These are phyloP conservation scores for Himalopsyche anomala DNA, from an alignment of 2,888 invertebrate genomes.

Conservation along the genomic window DNA sequence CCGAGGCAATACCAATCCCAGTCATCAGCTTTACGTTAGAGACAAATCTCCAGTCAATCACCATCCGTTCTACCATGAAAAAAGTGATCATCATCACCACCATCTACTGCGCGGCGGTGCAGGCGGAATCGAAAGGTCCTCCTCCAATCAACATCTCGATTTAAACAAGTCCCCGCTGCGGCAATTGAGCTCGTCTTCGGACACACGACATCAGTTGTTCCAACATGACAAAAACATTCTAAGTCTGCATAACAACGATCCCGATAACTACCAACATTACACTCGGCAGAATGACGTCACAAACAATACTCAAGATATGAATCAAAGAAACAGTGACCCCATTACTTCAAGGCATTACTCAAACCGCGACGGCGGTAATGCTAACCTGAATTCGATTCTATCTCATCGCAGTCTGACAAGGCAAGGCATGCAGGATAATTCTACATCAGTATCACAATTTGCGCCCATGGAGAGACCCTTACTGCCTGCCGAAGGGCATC, in stretches of 20 bases:
- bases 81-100: slow-evolving; percentile 58
- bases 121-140: slow-evolving; percentile 52
- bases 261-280: slow-evolving; percentile 58
- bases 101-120: slow-evolving; percentile 52
- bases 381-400: slow-evolving; percentile 57
- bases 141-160: slow-evolving; percentile 63
- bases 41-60: slow-evolving; percentile 47
- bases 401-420: slow-evolving; percentile 67
- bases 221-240: slow-evolving; percentile 59
- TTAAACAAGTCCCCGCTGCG: slow-evolving; percentile 55
- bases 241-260: slow-evolving; percentile 61
- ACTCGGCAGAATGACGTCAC: slow-evolving; percentile 44
- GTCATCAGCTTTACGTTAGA: slow-evolving; percentile 41
- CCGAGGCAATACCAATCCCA: neutral
- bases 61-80: slow-evolving; percentile 61
- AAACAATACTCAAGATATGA: slow-evolving; percentile 50
- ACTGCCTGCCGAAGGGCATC: slow-evolving; percentile 60
- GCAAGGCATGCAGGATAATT: slow-evolving; percentile 44
- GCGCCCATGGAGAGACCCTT: slow-evolving; percentile 61
- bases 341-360: slow-evolving; percentile 53
- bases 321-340: slow-evolving; percentile 57
- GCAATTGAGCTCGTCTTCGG: slow-evolving; percentile 46
- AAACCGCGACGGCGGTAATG: slow-evolving; percentile 70
- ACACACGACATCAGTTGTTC: slow-evolving; percentile 57
- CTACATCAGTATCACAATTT: slow-evolving; percentile 53